A percentile compares a stretch with the other conserved stretches of the same genome.
phyloP scores from a whole-genome alignment of 2,113 vertebrate genomes.

The Columbina picui region DNA sequence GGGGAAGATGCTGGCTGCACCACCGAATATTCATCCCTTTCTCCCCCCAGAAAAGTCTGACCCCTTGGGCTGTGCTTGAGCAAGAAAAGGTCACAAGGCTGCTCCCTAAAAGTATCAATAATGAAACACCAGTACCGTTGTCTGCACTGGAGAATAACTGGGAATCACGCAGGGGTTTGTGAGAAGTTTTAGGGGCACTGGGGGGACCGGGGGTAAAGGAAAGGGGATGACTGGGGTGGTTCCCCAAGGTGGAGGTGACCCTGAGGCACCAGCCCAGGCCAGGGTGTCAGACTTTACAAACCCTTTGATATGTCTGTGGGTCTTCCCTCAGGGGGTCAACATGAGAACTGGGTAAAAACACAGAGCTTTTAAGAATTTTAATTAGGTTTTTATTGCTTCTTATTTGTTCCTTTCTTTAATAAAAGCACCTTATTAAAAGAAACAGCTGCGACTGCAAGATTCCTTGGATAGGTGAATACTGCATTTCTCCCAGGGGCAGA shows the following conservation, averaged over 20 bases:
- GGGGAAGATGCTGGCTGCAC: neutral
- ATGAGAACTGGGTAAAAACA: neutral
- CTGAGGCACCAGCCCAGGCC: accelerated
- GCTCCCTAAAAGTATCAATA: neutral
- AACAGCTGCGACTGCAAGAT: neutral
- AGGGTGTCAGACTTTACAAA: neutral
- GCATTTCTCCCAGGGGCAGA: neutral
- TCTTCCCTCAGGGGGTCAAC: neutral
- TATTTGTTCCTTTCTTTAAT: neutral
- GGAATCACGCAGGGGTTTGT: accelerated
- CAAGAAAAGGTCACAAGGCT: neutral
- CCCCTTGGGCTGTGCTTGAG: neutral
- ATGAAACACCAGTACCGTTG: accelerated
- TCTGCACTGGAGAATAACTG: neutral
- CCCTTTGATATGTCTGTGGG: neutral
- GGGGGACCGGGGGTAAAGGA: neutral
- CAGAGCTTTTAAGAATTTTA: neutral
- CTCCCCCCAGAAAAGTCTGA: neutral
- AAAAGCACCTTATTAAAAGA: neutral
- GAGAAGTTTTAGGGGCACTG: neutral
- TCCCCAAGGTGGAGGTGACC: neutral
- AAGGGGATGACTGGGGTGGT: neutral
- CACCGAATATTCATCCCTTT: neutral
- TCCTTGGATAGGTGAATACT: neutral
- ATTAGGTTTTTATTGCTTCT: neutral